Base-by-base conservation (phyloP, 2,888 invertebrate genomes). In the Ormia ochracea region DNA sequence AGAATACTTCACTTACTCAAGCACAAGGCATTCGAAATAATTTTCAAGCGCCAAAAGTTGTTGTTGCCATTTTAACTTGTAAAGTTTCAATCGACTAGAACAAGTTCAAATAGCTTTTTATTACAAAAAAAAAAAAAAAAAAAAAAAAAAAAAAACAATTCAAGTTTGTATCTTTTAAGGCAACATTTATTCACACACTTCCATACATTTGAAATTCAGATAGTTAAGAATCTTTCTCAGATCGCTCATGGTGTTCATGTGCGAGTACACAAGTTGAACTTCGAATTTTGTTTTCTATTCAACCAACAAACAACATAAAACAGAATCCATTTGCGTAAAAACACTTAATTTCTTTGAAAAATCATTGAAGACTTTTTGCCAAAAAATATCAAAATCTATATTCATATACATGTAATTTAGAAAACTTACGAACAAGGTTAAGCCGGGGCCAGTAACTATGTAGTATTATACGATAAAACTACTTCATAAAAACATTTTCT, bases 371-470 rank as follows among this genome's bases (percentile, higher is more conserved):
- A 7, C 3, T 50, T 48, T 48, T n/a, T n/a, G 26, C n/a, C 21
- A 45, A 45, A 23, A 21, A 52, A 17, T n/a, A n/a, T n/a, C n/a
- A 28, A 26, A 28, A 50, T 28, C 1, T 2, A 9, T 31, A 41
- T n/a, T n/a, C 6, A 23, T 43, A 43, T 26, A 23, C 5, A 14
- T 12, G 33, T 31, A 59, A 59, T 59, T 43, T 45, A 26, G 14
- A 59, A 61, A 75, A 52, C 66, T 75, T 68, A 75, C 52, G 75
- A 75, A 43, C 75, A 75, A 68, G 75, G 75, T 58, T 58, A 33
- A 4, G 4, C 6, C 45, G 43, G 48, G 9, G 73, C 21, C 54
- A 31, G 52, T 43, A 43, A 52, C 26, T 33, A 48, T 10, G 17
- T 23, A 23, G 17, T 45, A 52, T 43, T 52, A 17, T 33, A 14